These are phyloP conservation scores for Rhynchonycteris naso DNA, from an alignment of 2,797 vertebrate species.

Conservation along the genomic window DNA sequence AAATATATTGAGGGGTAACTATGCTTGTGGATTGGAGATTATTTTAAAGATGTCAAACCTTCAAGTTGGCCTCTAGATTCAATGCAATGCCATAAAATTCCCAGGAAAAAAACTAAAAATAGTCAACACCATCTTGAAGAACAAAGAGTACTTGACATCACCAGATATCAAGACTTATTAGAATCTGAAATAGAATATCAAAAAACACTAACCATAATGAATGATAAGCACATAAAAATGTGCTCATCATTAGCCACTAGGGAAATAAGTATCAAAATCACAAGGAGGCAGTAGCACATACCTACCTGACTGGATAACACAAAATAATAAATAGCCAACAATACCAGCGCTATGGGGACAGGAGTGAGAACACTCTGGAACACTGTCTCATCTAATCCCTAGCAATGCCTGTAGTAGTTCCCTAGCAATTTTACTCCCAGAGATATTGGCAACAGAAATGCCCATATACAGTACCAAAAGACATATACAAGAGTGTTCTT, in stretches of 20 bases:
- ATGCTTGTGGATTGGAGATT: background rate
- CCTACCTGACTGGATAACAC: background rate
- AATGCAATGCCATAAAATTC: constrained; percentile 4
- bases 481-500: background rate
- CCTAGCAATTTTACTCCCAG: background rate
- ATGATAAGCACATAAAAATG: background rate
- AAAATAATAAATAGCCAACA: background rate
- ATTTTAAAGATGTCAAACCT: background rate
- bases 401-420: too few relatives aligned
- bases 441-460: background rate
- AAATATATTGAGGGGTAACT: background rate
- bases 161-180: background rate
- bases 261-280: background rate
- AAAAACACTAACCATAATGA: background rate
- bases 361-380: background rate
- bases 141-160: background rate
- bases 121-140: background rate
- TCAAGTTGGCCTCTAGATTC: background rate
- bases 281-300: background rate
- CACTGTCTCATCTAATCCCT: background rate
- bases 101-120: background rate
- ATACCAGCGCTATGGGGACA: background rate
- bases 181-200: background rate
- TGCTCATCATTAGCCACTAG: background rate
- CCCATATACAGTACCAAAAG: background rate